phyloP scores from a whole-genome alignment of 2,113 vertebrate genomes.

The Chaetorhynchus papuensis region DNA sequence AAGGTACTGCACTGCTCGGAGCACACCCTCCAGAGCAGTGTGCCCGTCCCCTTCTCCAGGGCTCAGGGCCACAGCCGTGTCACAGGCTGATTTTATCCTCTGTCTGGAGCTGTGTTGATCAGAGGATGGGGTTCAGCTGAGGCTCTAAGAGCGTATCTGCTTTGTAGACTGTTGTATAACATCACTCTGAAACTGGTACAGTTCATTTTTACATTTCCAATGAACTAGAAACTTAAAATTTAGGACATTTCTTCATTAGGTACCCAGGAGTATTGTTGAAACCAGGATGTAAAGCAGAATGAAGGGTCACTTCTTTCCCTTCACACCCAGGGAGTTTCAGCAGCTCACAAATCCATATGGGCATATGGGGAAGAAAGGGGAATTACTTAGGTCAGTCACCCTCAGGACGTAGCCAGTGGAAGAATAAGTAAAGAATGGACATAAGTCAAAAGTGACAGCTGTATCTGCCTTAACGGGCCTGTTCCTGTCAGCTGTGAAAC shows the following conservation, averaged over 20 bases:
- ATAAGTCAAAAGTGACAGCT: neutral
- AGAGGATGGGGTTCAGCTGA: neutral
- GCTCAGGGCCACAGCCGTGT: fast-evolving
- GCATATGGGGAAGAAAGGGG: neutral
- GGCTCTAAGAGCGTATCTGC: neutral
- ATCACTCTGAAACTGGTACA: neutral
- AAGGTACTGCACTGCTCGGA: fast-evolving
- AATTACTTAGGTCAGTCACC: neutral
- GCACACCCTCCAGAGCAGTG: neutral
- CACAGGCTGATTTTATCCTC: neutral
- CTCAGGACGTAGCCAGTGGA: neutral
- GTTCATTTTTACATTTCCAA: neutral
- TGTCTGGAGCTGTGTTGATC: neutral
- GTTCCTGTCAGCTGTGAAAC: neutral
- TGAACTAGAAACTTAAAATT: slow-evolving; percentile 12
- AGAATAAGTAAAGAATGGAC: neutral
- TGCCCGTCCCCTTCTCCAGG: fast-evolving
- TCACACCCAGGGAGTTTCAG: neutral
- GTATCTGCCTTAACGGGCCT: neutral
- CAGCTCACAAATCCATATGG: neutral
- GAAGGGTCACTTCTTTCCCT: neutral
- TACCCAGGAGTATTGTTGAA: slow-evolving; percentile 1
- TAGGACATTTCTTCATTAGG: neutral
- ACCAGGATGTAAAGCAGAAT: neutral
- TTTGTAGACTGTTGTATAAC: neutral